Percentiles rank a stretch among this genome's conserved stretches.
These are phyloP conservation scores for Lithophane semibrunnea DNA, from an alignment of 2,888 invertebrate genomes.

Conservation along the genomic window DNA sequence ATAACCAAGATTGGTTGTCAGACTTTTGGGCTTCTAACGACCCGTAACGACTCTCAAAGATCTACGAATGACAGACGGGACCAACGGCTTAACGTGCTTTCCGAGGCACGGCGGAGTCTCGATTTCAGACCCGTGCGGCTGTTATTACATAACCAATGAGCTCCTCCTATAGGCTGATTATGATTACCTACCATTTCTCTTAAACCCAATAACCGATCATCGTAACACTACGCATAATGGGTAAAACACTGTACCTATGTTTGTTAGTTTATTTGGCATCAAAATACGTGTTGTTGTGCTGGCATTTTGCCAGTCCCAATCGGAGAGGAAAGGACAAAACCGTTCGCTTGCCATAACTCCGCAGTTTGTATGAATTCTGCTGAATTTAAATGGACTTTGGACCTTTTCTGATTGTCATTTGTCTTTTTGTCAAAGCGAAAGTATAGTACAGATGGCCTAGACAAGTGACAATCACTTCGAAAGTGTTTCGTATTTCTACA, in stretches of 20 bases:
- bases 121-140: no score
- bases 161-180: no score
- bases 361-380: conserved; percentile 33
- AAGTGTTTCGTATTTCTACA: no score
- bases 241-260: background rate
- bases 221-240: conserved; percentile 2
- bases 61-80: no score
- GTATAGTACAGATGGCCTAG: no score
- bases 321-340: conserved; percentile 24
- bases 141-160: no score
- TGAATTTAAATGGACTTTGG: conserved; percentile 53
- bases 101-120: no score
- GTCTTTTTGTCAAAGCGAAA: background rate
- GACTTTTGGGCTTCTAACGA: no score
- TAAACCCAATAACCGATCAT: background rate
- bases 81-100: no score
- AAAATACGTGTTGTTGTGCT: conserved; percentile 19
- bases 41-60: no score
- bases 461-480: no score
- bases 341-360: conserved; percentile 19
- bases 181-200: background rate
- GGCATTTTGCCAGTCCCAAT: conserved; percentile 46
- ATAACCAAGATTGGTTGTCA: no score
- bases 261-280: conserved; percentile 55
- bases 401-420: background rate